phyloP scores from a whole-genome alignment of 1,140 invertebrate species.

The Diprion similis region DNA sequence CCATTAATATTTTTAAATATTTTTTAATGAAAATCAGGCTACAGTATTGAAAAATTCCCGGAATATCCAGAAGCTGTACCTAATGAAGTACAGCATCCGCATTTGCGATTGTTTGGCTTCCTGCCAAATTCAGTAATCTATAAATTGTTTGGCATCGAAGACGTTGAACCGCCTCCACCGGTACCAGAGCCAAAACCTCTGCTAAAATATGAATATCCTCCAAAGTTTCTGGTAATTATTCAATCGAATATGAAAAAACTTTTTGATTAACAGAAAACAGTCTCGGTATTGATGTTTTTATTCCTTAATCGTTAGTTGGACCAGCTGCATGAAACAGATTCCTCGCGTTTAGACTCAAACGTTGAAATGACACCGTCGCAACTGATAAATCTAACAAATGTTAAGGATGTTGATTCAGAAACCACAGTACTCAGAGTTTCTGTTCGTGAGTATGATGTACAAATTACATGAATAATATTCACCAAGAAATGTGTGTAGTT shows the following conservation, averaged over 20 bases:
- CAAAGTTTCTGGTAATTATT: conserved; percentile 22
- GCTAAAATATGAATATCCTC: conserved; percentile 35
- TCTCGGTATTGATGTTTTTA: too few relatives aligned
- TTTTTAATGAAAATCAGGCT: conserved; percentile 10
- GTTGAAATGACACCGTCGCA: not conserved
- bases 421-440: not conserved
- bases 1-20: conserved; percentile 5
- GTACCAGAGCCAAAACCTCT: conserved; percentile 8
- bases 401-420: not conserved
- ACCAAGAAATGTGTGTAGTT: not conserved
- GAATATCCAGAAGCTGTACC: conserved; percentile 16
- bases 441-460: not conserved
- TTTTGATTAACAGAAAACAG: too few relatives aligned
- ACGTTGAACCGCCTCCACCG: not conserved
- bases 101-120: conserved; percentile 22
- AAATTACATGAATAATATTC: not conserved
- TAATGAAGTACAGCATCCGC: conserved; percentile 16
- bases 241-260: too few relatives aligned
- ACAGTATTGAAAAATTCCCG: conserved; percentile 13
- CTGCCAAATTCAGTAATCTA: conserved; percentile 35
- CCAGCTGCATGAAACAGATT: not conserved
- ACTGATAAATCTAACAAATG: not conserved
- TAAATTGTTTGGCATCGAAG: conserved; percentile 17
- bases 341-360: not conserved
- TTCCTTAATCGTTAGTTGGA: not conserved